These are phyloP conservation scores for Stegostoma tigrinum DNA, from an alignment of 2,113 vertebrate genomes.

Conservation along the genomic window DNA sequence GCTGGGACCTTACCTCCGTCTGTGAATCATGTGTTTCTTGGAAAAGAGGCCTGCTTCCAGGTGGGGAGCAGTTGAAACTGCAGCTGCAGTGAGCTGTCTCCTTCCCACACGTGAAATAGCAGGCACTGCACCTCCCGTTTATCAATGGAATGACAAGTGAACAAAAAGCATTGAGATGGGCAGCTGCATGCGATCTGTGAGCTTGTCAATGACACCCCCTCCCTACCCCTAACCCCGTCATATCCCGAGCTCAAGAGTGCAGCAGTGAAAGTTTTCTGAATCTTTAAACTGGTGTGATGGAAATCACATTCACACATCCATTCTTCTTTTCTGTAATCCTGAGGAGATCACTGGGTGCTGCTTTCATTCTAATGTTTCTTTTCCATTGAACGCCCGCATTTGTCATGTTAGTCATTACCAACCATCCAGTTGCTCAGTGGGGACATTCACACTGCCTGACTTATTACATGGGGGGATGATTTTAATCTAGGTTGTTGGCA, in stretches of 20 bases:
- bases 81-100: conserved; percentile 5
- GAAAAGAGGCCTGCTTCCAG: conserved; percentile 10
- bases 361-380: not conserved
- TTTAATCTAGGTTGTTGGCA: not conserved
- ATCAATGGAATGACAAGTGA: not conserved
- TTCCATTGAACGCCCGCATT: no score
- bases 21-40: not conserved
- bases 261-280: not conserved
- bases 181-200: not conserved
- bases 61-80: not conserved
- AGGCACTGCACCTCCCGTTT: not conserved
- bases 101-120: not conserved
- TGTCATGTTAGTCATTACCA: not conserved
- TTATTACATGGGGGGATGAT: not conserved
- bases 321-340: not conserved
- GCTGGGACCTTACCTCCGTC: not conserved
- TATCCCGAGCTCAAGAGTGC: not conserved
- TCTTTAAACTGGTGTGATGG: not conserved
- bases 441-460: not conserved
- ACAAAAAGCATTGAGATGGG: not conserved
- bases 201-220: no score
- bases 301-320: not conserved
- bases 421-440: not conserved
- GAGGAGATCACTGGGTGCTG: not conserved
- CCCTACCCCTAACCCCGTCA: no score